phyloP scores from a whole-genome alignment of 1,140 invertebrate species.

The Thrips palmi region DNA sequence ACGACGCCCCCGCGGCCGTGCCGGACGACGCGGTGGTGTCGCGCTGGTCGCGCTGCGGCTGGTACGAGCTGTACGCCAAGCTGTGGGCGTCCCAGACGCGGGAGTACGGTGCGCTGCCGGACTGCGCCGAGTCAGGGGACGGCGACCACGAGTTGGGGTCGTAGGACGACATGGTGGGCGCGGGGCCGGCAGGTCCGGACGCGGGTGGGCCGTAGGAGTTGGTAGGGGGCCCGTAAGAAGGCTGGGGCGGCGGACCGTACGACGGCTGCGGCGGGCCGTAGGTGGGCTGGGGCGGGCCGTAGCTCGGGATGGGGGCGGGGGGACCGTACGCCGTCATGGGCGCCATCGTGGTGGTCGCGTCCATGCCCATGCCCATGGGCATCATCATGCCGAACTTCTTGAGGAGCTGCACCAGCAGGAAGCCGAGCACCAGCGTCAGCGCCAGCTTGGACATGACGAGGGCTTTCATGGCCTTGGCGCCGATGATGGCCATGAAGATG shows the following conservation, averaged over 20 bases:
- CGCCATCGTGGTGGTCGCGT: conserved; percentile 51
- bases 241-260: conserved; percentile 28
- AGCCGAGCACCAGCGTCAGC: conserved; percentile 55
- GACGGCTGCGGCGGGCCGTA: conserved; percentile 33
- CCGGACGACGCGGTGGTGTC: not conserved
- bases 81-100: conserved; percentile 33
- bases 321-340: conserved; percentile 25
- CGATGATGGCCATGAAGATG: conserved; percentile 54
- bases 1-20: no score
- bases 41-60: conserved; percentile 23
- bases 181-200: conserved; percentile 15
- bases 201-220: conserved; percentile 41
- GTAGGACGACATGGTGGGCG: conserved; percentile 20
- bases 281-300: conserved; percentile 29
- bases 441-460: conserved; percentile 64
- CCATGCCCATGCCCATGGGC: conserved; percentile 21
- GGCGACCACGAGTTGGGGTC: conserved; percentile 35
- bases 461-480: conserved; percentile 64
- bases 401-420: conserved; percentile 53
- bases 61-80: conserved; percentile 60
- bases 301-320: conserved; percentile 23
- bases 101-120: conserved; percentile 15
- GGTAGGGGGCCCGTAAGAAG: conserved; percentile 37
- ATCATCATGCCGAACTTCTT: conserved; percentile 33
- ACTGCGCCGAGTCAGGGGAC: conserved; percentile 13